Base-by-base conservation (phyloP, 2,888 invertebrate species). In the Drosophila fulvimacula region DNA sequence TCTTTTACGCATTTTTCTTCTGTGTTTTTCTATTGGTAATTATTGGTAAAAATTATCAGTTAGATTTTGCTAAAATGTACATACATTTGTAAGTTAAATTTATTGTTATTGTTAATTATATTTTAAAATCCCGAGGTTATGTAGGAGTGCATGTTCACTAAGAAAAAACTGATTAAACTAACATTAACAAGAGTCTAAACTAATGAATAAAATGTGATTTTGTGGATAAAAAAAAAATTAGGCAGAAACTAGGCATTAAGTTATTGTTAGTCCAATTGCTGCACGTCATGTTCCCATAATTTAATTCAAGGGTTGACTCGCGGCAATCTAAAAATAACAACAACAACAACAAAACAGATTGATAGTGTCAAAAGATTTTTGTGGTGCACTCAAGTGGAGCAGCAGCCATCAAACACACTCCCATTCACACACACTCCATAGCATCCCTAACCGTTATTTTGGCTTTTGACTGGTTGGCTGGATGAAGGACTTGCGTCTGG, bases 291-390 rank as follows among this genome's bases (percentile, higher is more conserved):
- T 49, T 48, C 39, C 36, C 41, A 81, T 63, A 57, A 79, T 62
- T 62, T 30, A 27, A 67, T 66, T 70, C 53, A 74, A 69, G 73
- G 67, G 69, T 79, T 81, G 72, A 62, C 77, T 68, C 66, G 71
- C 63, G 61, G 27, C 42, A 42, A 41, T 13, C 30, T 41, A 32
- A 13, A 39, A 64, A 61, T 17, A 63, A 61, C 36, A 55, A 48
- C n/a, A 52, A 38, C 17, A 21, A 21, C 30, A 10, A 7, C 27
- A n/a, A 79, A 82, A 65, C 83, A 83, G 73, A 86, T 78, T 80
- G 87, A 76, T 76, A 71, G 73, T 79, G 82, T 82, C 77, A 82
- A 81, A 75, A 71, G 74, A 61, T 71, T 69, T 68, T 15, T 36
- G 21, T 62, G 38, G 64, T 72, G 66, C 69, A 69, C 55, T 76